Evolutionary conservation across 2,888 invertebrate species (phyloP).

Genomic region (Machimus rusticus): DNA sequence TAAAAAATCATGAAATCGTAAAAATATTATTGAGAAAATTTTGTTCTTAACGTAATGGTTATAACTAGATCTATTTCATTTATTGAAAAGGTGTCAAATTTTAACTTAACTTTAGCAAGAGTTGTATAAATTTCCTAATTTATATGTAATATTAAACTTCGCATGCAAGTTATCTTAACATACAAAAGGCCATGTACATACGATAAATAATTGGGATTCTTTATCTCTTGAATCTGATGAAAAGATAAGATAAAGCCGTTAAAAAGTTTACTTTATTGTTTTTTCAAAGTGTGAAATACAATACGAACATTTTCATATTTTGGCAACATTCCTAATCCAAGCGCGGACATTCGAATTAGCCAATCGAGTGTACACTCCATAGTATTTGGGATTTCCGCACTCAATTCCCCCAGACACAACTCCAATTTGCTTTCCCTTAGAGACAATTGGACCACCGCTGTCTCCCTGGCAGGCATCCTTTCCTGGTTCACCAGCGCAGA

Average conservation of each 20-base stretch:
- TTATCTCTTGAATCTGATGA: not conserved
- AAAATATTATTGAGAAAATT: too few species aligned
- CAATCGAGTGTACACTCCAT: slow-evolving; percentile 45
- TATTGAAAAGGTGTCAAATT: too few species aligned
- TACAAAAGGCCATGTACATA: not conserved
- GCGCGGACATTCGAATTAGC: slow-evolving; percentile 41
- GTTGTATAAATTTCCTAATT: too few species aligned
- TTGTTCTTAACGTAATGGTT: too few species aligned
- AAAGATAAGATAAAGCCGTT: not conserved
- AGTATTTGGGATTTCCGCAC: slow-evolving; percentile 43
- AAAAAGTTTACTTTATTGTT: not conserved
- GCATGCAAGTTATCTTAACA: too few species aligned
- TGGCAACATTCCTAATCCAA: slow-evolving; percentile 42
- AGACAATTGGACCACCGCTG: slow-evolving; percentile 45
- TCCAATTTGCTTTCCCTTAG: slow-evolving; percentile 43
- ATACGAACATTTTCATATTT: slow-evolving; percentile 6
- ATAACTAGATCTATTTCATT: too few species aligned
- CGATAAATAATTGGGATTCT: not conserved
- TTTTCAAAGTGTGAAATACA: not conserved
- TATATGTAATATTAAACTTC: too few species aligned
- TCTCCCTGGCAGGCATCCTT: slow-evolving; percentile 47
- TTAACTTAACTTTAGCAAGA: too few species aligned
- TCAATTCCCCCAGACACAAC: slow-evolving; percentile 44
- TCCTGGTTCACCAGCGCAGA: slow-evolving; percentile 44
- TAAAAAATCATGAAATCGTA: too few species aligned